Conservation (phyloP, 2,888 invertebrate genomes). For the Acleris sparsana region DNA sequence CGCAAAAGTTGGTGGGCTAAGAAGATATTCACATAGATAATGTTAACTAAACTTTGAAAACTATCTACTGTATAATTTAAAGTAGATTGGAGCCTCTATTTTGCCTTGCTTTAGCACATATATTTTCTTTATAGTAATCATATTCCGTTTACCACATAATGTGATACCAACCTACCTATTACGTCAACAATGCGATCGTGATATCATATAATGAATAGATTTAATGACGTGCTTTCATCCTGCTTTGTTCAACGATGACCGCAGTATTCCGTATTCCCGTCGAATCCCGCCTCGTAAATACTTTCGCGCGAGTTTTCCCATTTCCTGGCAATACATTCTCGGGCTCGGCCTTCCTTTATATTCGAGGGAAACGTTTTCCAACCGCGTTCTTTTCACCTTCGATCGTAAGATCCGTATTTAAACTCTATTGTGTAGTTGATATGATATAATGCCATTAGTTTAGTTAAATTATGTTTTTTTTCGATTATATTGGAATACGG, state of each 20-base stretch:
- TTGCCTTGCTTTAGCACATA: no score
- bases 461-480: no score
- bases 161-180: no score
- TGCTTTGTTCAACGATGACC: constrained; percentile 1
- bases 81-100: no score
- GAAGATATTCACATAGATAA: no score
- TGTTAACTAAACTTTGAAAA: background rate
- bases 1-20: background rate
- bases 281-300: constrained; percentile 33
- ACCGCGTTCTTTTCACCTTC: constrained; percentile 30
- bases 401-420: constrained; percentile 22
- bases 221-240: background rate
- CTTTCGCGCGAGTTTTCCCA: constrained; percentile 32
- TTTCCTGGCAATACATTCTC: constrained; percentile 34
- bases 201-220: no score
- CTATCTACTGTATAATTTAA: background rate
- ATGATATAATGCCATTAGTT: constrained; percentile 7
- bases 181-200: no score
- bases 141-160: no score
- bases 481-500: no score
- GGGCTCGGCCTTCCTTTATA: constrained; percentile 30
- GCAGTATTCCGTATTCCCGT: constrained; percentile 14
- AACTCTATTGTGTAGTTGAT: constrained; percentile 20
- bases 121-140: no score
- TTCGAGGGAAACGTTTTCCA: constrained; percentile 30